Percentiles rank a stretch among this genome's conserved stretches.
Evolutionary conservation across 2,113 vertebrate genomes (phyloP).

Genomic region (Carassius carassius): DNA sequence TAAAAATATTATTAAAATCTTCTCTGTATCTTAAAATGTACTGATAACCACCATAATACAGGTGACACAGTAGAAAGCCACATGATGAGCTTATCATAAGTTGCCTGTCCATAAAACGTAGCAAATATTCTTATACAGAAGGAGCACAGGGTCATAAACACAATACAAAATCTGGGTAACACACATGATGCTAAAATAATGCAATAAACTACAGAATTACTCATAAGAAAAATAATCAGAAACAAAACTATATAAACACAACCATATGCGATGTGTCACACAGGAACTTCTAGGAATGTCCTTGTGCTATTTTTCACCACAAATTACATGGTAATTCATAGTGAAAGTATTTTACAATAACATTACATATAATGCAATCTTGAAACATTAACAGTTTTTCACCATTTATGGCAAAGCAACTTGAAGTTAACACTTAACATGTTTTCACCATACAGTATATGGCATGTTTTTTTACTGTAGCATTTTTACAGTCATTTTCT

Average conservation of each 20-base stretch:
- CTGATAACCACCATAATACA: not conserved
- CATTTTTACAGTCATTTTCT: not conserved
- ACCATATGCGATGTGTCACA: not conserved
- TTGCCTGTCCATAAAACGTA: not conserved
- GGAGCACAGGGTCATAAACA: not conserved
- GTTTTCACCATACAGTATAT: not conserved
- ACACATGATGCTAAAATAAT: not conserved
- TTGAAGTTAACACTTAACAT: not conserved
- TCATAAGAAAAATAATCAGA: not conserved
- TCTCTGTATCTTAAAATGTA: not conserved
- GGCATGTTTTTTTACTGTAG: not conserved
- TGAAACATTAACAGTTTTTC: not conserved
- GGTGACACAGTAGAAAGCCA: not conserved
- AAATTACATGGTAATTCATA: not conserved
- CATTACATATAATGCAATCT: not conserved
- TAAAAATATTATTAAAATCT: not conserved
- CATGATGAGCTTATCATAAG: not conserved
- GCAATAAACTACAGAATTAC: not conserved
- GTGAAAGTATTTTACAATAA: not conserved
- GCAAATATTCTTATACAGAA: not conserved
- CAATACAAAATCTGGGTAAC: not conserved
- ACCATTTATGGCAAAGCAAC: not conserved
- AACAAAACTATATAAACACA: not conserved
- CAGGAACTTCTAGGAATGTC: not conserved
- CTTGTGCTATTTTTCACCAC: not conserved